Evolutionary conservation across 2,797 vertebrate species (phyloP), one percentile per base, ranked within the genome.

Genomic region (Enteromius unitaeniatus): DNA sequence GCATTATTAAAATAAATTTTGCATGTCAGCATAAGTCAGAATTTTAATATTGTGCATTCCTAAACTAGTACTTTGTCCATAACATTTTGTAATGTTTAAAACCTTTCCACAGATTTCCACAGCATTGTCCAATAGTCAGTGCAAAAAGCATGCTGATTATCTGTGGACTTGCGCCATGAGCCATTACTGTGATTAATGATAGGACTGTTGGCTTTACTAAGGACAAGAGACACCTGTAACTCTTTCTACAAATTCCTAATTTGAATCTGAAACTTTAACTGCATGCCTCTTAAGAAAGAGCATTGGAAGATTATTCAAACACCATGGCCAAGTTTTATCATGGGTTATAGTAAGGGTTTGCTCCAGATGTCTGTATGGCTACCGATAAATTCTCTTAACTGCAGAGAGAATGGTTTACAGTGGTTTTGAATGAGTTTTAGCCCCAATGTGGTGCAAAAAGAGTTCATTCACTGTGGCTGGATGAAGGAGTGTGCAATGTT

Each of bases 401-500:
- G 70, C 73, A 67, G 34, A 31, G 68, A 42, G 34, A 78, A 72
- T 51, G 75, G 69, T 64, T 55, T 15, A 23, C 75, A 70, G 62
- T 81, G 62, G 78, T 58, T 85, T 58, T 82, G 34, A 83, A 49
- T 75, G 47, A 68, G 47, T 70, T 47, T 77, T 37, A 40, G 55
- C 58, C 60, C 19, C 11, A 23, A 37, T 81, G 68, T 68, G 34
- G 81, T 60, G 31, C 84, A 84, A 82, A 81, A 26, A 65, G 58
- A 74, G 40, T 64, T 64, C 76, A 28, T 62, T 40, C 21, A 60
- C 3, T 86, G 80, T 82, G 86, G 65, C 51, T 82, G 72, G 91
- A 83, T 89, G 83, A 31, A 89, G 85, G 87, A 88, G 88, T 45
- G 11, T 89, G 88, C 88, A 88, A 88, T 87, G 84, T 89, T 92